A percentile compares a stretch with the other conserved stretches of the same genome.
Evolutionary conservation across 1,140 invertebrate genomes (phyloP).

Genomic region (Lutraria rhynchaena): DNA sequence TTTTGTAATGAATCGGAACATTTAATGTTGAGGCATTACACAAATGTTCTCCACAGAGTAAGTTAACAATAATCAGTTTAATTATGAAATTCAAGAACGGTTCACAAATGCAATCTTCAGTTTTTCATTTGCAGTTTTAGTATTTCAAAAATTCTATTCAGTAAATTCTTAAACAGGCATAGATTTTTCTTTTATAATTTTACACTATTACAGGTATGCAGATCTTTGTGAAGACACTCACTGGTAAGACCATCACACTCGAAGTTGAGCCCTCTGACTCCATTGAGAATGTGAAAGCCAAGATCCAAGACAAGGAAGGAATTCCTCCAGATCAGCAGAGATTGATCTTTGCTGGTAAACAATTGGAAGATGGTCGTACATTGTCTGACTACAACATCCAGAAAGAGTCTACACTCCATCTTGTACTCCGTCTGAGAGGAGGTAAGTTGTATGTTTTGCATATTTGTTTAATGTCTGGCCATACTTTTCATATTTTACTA

Average conservation of each 20-base stretch:
- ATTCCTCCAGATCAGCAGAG: slow-evolving; percentile 85
- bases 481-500: too few species aligned
- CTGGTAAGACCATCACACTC: slow-evolving; percentile 96
- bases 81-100: too few species aligned
- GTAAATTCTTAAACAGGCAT: too few species aligned
- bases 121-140: too few species aligned
- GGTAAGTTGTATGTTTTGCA: slow-evolving; percentile 96
- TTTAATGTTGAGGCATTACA: too few species aligned
- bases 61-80: too few species aligned
- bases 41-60: too few species aligned
- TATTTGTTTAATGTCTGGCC: too few species aligned
- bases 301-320: slow-evolving; percentile 92
- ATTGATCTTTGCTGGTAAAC: slow-evolving; percentile 90
- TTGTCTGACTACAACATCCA: slow-evolving; percentile 88
- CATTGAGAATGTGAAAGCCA: slow-evolving; percentile 96
- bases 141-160: too few species aligned
- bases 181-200: too few species aligned
- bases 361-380: slow-evolving; percentile 86
- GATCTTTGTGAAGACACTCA: slow-evolving; percentile 96
- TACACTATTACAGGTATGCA: slow-evolving; percentile 86
- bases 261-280: slow-evolving; percentile 95
- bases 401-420: slow-evolving; percentile 86
- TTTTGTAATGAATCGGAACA: too few species aligned
- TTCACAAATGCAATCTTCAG: too few species aligned
- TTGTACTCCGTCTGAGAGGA: slow-evolving; percentile 86